Evolutionary conservation across 2,888 invertebrate genomes (phyloP), one percentile per base, ranked within the genome.

Genomic region (Falcaria lacertinaria): DNA sequence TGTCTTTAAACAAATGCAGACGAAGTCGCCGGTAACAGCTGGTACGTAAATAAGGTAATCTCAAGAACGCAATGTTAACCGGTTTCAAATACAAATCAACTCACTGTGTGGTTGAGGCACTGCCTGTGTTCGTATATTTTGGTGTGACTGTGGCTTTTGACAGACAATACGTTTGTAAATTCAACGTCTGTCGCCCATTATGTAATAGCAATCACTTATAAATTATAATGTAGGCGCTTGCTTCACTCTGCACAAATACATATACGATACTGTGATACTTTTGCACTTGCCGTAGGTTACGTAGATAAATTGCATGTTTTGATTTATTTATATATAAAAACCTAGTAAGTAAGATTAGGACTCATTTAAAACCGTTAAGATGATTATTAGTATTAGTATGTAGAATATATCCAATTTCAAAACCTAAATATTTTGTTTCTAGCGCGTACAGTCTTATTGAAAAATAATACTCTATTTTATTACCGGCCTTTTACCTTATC

Each of bases 31-130:
- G n/a, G n/a, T 6, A 19, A 19, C 19, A 4, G 19, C 19, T 6
- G n/a, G 6, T 32, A 32, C 3, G 32, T 32, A 32, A 42, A 37
- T 22, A 41, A n/a, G n/a, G n/a, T n/a, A n/a, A 42, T n/a, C 16
- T 22, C 28, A 34, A 45, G 45, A 45, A 50, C 53, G 46, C n/a
- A n/a, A n/a, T n/a, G n/a, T n/a, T n/a, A 42, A 47, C 49, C 59
- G 60, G 19, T 19, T 19, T 19, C 19, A 6, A 19, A 19, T 19
- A 19, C 3, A 19, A 28, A 28, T 11, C 28, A 11, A 11, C 8
- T 28, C 28, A 11, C 11, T 28, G 7, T 11, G 28, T 28, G 11
- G 1, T 28, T 28, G 28, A 28, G 11, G 28, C 11, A 28, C 28
- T 28, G 11, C 28, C 11, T 11, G 28, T 11, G 11, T 28, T 11